These are phyloP conservation scores for Eclectus roratus DNA, from an alignment of 2,113 vertebrate genomes.

Conservation along the genomic window DNA sequence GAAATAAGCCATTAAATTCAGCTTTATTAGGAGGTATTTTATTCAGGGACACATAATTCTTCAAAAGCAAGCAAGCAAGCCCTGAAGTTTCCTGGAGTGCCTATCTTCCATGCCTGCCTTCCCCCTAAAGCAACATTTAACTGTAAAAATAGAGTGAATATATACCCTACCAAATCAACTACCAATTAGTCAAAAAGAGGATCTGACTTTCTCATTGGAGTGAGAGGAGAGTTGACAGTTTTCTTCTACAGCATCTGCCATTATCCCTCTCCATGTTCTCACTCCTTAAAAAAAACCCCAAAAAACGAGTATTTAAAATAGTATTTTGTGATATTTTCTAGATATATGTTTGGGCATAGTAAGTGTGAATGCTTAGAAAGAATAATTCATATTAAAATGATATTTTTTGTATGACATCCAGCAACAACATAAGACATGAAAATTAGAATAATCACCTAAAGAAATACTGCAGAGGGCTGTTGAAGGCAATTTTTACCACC, in stretches of 20 bases:
- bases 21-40: not conserved
- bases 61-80: not conserved
- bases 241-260: not conserved
- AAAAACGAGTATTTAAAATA: not conserved
- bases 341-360: not conserved
- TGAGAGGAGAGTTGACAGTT: not conserved
- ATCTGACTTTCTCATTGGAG: not conserved
- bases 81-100: rapidly evolving
- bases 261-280: not conserved
- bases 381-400: not conserved
- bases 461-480: not conserved
- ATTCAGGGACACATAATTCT: not conserved
- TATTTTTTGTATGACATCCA: not conserved
- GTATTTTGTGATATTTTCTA: not conserved
- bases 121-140: not conserved
- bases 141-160: not conserved
- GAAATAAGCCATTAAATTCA: not conserved
- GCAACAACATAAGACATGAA: not conserved
- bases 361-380: not conserved
- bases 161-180: not conserved
- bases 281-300: not conserved
- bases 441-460: not conserved
- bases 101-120: not conserved
- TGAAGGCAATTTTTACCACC: not conserved
- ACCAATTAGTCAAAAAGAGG: not conserved